These are phyloP conservation scores for Peromyscus maniculatus DNA, from an alignment of 2,113 vertebrate genomes.

Conservation along the genomic window DNA sequence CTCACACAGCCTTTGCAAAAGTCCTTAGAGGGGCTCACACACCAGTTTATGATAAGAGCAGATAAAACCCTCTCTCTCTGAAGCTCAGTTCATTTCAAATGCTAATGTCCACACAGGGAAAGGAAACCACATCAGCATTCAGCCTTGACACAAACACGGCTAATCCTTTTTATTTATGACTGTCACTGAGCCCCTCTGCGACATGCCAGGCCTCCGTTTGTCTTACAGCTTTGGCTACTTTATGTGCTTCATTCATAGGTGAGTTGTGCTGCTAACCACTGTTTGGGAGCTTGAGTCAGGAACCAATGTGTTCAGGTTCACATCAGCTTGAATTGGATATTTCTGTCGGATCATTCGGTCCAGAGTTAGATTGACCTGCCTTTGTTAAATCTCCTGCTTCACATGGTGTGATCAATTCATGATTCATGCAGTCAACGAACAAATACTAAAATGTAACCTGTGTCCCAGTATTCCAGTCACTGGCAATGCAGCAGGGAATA, in stretches of 20 bases:
- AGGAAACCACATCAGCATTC: constrained; percentile 67
- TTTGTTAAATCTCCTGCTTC: constrained; percentile 42
- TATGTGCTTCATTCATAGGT: background rate
- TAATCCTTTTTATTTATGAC: constrained; percentile 59
- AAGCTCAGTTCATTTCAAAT: constrained; percentile 76
- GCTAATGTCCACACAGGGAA: constrained; percentile 73
- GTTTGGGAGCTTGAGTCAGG: constrained; percentile 32
- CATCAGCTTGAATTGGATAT: background rate
- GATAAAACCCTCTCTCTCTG: constrained; percentile 66
- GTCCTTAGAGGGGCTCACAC: constrained; percentile 80
- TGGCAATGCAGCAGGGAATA: background rate
- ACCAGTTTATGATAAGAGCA: constrained; percentile 68
- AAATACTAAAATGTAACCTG: background rate
- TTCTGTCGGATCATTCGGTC: background rate
- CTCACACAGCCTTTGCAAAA: constrained; percentile 85
- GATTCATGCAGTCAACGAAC: background rate
- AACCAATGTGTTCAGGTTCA: background rate
- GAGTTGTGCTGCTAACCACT: background rate
- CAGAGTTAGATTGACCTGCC: constrained; percentile 10
- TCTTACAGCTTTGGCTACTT: constrained; percentile 47
- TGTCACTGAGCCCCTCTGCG: constrained; percentile 60
- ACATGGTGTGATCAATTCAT: background rate
- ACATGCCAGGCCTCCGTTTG: background rate
- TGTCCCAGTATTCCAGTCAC: background rate
- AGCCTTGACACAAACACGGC: constrained; percentile 8